Base-by-base conservation (phyloP, 2,888 invertebrate genomes). In the Didymodactylos carnosus region DNA sequence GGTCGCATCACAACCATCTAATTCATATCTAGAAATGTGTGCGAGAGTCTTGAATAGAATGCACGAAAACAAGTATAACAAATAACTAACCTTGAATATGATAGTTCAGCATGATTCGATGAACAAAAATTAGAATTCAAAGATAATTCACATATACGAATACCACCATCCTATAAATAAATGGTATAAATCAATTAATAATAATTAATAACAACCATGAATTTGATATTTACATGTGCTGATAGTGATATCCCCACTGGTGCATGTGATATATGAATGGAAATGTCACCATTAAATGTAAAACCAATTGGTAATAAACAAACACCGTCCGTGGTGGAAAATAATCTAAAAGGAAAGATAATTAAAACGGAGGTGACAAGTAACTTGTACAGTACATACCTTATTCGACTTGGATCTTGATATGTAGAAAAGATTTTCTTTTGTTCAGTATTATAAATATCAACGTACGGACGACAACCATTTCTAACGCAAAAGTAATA, bases 391-490 rank as follows among this genome's bases (percentile, higher is more conserved):
- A 4, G 16, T 51, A n/a, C 62, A 19, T 4, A 62, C 62, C 62
- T 29, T 35, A 62, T 14, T 62, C 35, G 29, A 19, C 16, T 2
- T 62, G 19, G 0, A 6, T 62, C 62, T 62, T 62, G 35, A 35
- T 62, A 62, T 35, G 62, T 62, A 4, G 62, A 62, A 62, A 62
- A 62, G 14, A 62, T 62, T 14, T 62, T 74, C 62, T 74, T 74
- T 41, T 69, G 39, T 19, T 74, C 74, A 14, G 43, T 40, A 29
- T 69, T 39, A 39, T 69, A 74, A 10, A 74, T 35, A 43, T 74
- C 74, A 39, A 74, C 43, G 43, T 39, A 74, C 62, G 74, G 74
- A 16, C 71, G 71, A 39, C 74, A 74, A 19, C 71, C 35, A 62
- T 43, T 53, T 35, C 74, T 71, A 72, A 27, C 23, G 27, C 4